Percentiles rank a stretch among this genome's conserved stretches.
phyloP scores from a whole-genome alignment of 2,888 invertebrate species.

The Agonopterix alstromeriana region DNA sequence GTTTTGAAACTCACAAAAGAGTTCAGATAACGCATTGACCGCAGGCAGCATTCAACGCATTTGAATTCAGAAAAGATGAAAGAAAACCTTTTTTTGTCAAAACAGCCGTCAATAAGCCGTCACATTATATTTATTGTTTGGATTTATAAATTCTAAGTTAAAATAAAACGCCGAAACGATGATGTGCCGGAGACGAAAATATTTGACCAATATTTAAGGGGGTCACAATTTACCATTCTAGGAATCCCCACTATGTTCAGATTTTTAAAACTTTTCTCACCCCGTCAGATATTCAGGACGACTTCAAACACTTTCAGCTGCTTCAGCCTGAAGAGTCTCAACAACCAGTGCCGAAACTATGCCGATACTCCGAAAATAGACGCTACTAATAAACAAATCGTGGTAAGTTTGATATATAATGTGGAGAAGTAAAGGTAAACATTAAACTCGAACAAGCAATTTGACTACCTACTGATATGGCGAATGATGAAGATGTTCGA shows the following conservation, averaged over 20 bases:
- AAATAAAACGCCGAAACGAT: constrained; percentile 27
- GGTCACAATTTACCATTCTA: constrained; percentile 13
- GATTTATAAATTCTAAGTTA: constrained; percentile 19
- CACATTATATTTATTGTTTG: constrained; percentile 20
- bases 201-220: neutral
- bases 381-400: constrained; percentile 13
- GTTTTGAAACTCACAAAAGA: too few species aligned
- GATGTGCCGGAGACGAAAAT: constrained; percentile 25
- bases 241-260: constrained; percentile 40
- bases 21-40: constrained; percentile 8
- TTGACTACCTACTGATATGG: too few species aligned
- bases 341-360: constrained; percentile 21
- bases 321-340: constrained; percentile 3
- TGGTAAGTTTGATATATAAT: too few species aligned
- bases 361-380: constrained; percentile 42
- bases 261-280: constrained; percentile 28
- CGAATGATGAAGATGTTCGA: too few species aligned
- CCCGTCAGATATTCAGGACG: constrained; percentile 22
- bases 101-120: constrained; percentile 37
- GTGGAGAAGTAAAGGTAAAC: too few species aligned
- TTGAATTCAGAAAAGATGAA: constrained; percentile 7
- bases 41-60: constrained; percentile 7
- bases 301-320: constrained; percentile 15
- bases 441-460: too few species aligned
- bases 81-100: constrained; percentile 17